Base-by-base conservation (phyloP, 2,888 invertebrate genomes). In the Andrena bicolor region DNA sequence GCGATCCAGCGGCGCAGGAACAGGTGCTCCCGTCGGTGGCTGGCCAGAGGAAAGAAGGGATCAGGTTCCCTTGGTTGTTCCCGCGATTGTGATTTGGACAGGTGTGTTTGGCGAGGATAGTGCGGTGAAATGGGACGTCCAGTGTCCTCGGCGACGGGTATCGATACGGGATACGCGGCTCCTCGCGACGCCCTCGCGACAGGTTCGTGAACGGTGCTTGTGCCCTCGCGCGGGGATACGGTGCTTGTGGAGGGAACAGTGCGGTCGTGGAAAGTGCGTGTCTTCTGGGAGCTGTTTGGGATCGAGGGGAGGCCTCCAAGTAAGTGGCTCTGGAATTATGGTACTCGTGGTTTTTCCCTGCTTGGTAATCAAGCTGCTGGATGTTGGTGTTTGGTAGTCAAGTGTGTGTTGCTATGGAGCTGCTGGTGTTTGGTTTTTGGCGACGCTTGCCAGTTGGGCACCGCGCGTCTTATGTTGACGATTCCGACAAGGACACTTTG, bases 121-220 rank as follows among this genome's bases (percentile, higher is more conserved):
- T 68, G 72, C 2, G 26, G 72, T 72, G 81, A 72, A 51, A 80
- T 84, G 84, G 73, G 53, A 61, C 78, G 56, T 64, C 60, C 61
- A 66, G 74, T 71, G 74, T 75, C 26, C 72, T 61, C 64, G 63
- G 63, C 77, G 69, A 8, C 65, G 48, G 61, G 20, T 53, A 60
- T 81, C 69, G 68, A 70, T 66, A 53, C 26, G 32, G 56, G 56
- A 56, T 56, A 10, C 41, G 69, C 53, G 35, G 48, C 70, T 63
- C 58, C 30, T 53, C 61, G 35, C 49, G 32, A 26, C 26, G 35
- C 60, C 53, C 68, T 53, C 68, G 79, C 61, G 35, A 20, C 10
- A 1, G 4, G 41, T 2, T 60, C 35, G 41, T 61, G 35, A 60
- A 65, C 32, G 41, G 65, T 71, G 51, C 20, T 64, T 58, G 78